Conservation (phyloP, 1,140 invertebrate genomes). For the Homalodisca vitripennis region DNA sequence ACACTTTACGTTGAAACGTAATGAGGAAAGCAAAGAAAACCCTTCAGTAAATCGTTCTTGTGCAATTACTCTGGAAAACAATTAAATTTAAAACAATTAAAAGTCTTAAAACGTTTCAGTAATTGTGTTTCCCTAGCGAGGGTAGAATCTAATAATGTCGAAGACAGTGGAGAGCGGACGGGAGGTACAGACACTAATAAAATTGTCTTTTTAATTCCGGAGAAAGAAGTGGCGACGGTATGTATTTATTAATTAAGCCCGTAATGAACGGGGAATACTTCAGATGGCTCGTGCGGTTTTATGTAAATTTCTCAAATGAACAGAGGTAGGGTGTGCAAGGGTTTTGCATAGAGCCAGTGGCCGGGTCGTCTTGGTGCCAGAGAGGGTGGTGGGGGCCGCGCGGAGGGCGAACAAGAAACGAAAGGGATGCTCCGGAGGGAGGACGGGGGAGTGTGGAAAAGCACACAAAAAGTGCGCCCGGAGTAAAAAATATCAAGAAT, state of each 20-base stretch:
- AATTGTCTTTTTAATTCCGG: constrained; percentile 26
- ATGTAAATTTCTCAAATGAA: constrained; percentile 32
- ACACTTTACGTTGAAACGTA: too few species aligned
- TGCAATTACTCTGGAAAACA: background rate
- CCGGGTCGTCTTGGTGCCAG: constrained; percentile 26
- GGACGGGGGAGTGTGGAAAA: constrained; percentile 16
- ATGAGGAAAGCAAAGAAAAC: too few species aligned
- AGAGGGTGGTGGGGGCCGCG: background rate
- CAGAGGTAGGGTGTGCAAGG: constrained; percentile 1
- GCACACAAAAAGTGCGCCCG: constrained; percentile 15
- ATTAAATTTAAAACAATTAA: background rate
- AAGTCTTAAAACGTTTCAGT: constrained; percentile 15
- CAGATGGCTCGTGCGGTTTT: constrained; percentile 28
- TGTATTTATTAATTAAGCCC: constrained; percentile 31
- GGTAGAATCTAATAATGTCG: background rate
- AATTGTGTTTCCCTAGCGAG: constrained; percentile 7
- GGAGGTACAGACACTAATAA: too few species aligned
- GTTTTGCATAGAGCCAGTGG: constrained; percentile 21
- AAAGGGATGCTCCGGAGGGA: too few species aligned
- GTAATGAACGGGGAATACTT: constrained; percentile 30
- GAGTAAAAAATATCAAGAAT: constrained; percentile 32
- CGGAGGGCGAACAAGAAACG: background rate
- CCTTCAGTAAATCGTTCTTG: background rate
- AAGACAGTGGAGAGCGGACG: constrained; percentile 8
- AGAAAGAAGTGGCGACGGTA: constrained; percentile 25